Evolutionary conservation across 1,140 invertebrate species (phyloP).

Genomic region (Capitella teleta): DNA sequence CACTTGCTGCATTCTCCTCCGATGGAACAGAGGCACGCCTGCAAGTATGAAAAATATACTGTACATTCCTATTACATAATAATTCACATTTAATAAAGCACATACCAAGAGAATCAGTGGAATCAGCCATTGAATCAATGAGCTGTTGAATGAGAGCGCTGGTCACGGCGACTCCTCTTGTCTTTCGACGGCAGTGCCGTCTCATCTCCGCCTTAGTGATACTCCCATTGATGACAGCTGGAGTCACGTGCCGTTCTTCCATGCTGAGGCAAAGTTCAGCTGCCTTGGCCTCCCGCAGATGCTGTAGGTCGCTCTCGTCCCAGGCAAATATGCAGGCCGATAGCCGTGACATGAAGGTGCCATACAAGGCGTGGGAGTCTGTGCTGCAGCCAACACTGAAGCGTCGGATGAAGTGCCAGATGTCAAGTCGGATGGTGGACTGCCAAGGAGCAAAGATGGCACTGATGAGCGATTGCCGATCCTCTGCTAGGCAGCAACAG

Average conservation of each 20-base stretch:
- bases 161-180: slow-evolving; percentile 14
- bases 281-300: slow-evolving; percentile 16
- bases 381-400: slow-evolving; percentile 16
- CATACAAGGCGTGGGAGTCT: slow-evolving; percentile 19
- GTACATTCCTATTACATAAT: too few species aligned
- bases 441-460: not conserved
- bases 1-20: slow-evolving; percentile 14
- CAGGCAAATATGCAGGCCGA: slow-evolving; percentile 19
- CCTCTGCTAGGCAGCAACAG: not conserved
- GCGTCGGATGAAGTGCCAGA: slow-evolving; percentile 25
- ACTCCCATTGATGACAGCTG: slow-evolving; percentile 3
- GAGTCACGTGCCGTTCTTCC: too few species aligned
- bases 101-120: slow-evolving; percentile 17
- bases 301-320: slow-evolving; percentile 10
- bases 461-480: not conserved
- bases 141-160: slow-evolving; percentile 10
- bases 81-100: slow-evolving; percentile 14
- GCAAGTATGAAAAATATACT: too few species aligned
- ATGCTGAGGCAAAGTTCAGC: slow-evolving; percentile 6
- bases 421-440: slow-evolving; percentile 15
- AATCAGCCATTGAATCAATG: slow-evolving; percentile 7
- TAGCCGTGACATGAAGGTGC: slow-evolving; percentile 16
- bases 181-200: slow-evolving; percentile 17
- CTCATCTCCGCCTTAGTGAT: slow-evolving; percentile 13
- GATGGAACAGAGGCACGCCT: too few species aligned